Evolutionary conservation across 2,113 vertebrate genomes (phyloP).

Genomic region (Theristicus caerulescens): DNA sequence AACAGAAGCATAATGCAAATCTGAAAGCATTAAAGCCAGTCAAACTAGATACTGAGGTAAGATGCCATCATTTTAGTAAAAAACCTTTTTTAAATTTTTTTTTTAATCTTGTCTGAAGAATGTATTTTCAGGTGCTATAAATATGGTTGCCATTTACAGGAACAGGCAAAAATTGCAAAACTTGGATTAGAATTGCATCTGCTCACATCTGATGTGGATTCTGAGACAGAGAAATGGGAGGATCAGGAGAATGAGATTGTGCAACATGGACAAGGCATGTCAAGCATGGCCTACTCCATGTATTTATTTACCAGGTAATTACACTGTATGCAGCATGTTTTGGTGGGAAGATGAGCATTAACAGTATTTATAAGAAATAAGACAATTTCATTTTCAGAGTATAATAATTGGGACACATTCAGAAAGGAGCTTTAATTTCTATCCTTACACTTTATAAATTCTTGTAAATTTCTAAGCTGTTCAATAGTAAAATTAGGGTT

Average conservation of each 20-base stretch:
- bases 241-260: slow-evolving; percentile 90
- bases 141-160: slow-evolving; percentile 73
- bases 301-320: slow-evolving; percentile 96
- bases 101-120: background rate
- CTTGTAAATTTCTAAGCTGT: background rate
- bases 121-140: background rate
- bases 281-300: slow-evolving; percentile 93
- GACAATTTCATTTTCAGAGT: background rate
- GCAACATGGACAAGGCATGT: slow-evolving; percentile 85
- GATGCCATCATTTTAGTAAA: background rate
- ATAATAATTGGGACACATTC: background rate
- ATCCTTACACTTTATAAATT: background rate
- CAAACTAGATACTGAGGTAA: slow-evolving; percentile 93
- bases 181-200: slow-evolving; percentile 91
- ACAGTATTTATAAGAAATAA: background rate
- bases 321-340: background rate
- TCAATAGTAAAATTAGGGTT: background rate
- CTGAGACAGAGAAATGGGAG: slow-evolving; percentile 93
- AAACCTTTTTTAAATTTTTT: background rate
- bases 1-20: slow-evolving; percentile 90
- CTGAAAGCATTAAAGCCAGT: slow-evolving; percentile 89
- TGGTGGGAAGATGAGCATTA: background rate
- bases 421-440: background rate
- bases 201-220: slow-evolving; percentile 88
- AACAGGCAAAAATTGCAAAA: slow-evolving; percentile 91